These are phyloP conservation scores for Petrolisthes manimaculis DNA, from an alignment of 2,888 invertebrate genomes.

Conservation along the genomic window DNA sequence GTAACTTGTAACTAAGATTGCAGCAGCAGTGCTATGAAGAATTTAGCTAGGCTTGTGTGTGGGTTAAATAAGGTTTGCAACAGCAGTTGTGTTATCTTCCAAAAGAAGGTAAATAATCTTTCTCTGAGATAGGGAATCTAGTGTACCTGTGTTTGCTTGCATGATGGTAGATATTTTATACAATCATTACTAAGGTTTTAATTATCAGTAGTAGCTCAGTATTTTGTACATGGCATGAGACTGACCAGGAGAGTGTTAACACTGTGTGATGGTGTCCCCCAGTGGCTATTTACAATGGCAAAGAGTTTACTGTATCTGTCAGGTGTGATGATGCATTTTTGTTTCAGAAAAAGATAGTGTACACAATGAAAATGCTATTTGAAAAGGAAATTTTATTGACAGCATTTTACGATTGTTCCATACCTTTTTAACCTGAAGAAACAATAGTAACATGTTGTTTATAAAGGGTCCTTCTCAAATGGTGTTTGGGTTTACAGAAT, in stretches of 20 bases:
- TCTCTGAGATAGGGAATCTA: constrained; percentile 7
- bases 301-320: neutral
- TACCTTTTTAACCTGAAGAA: too few species aligned
- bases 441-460: too few species aligned
- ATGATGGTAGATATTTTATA: constrained; percentile 29
- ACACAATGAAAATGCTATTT: too few species aligned
- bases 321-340: too few species aligned
- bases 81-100: neutral
- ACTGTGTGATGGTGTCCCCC: neutral
- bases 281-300: neutral
- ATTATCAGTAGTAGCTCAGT: constrained; percentile 17
- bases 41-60: neutral
- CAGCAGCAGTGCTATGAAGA: too few species aligned
- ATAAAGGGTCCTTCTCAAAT: too few species aligned
- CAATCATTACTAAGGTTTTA: neutral
- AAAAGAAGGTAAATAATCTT: constrained; percentile 2
- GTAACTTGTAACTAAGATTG: too few species aligned
- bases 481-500: too few species aligned
- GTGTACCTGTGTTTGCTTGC: constrained; percentile 38
- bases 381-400: too few species aligned
- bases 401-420: too few species aligned
- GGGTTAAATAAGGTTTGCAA: neutral
- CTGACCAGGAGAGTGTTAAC: neutral
- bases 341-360: too few species aligned
- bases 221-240: constrained; percentile 5